phyloP scores from a whole-genome alignment of 1,140 invertebrate species.

The Drosophila persimilis region DNA sequence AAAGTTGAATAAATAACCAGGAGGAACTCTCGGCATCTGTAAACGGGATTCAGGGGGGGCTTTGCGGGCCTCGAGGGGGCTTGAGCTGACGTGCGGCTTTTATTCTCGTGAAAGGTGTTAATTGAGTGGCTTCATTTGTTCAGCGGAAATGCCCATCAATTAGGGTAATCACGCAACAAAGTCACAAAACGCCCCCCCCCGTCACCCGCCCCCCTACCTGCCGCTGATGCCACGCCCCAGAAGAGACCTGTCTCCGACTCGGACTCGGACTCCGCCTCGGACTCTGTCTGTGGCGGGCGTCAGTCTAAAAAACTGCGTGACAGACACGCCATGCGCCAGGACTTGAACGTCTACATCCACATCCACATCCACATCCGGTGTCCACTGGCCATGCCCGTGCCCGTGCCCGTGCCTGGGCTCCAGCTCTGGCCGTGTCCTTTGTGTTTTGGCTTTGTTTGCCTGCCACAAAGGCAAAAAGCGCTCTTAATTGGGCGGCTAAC shows the following conservation, averaged over 20 bases:
- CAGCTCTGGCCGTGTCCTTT: conserved; percentile 46
- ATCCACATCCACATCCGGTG: background rate
- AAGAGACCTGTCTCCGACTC: conserved; percentile 17
- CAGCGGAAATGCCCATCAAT: conserved; percentile 80
- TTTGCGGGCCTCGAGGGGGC: too few relatives aligned
- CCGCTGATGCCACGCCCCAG: conserved; percentile 31
- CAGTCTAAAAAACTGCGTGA: conserved; percentile 79
- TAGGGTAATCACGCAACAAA: conserved; percentile 81
- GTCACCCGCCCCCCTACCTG: conserved; percentile 13
- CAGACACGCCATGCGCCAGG: conserved; percentile 62
- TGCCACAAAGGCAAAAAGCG: conserved; percentile 76
- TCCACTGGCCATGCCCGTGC: conserved; percentile 6
- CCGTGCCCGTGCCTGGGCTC: conserved; percentile 1
- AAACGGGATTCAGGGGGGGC: conserved; percentile 2
- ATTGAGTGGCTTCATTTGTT: conserved; percentile 80
- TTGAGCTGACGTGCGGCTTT: conserved; percentile 62
- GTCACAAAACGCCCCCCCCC: conserved; percentile 52
- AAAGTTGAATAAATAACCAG: conserved; percentile 37
- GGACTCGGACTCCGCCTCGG: background rate
- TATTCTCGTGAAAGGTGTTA: conserved; percentile 78
- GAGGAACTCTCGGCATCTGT: background rate
- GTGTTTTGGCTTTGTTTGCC: conserved; percentile 65
- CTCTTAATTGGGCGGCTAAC: conserved; percentile 79
- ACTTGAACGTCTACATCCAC: conserved; percentile 1
- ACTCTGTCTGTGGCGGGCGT: conserved; percentile 50